These are phyloP conservation scores for Drosophila maculinotata DNA, from an alignment of 2,888 invertebrate genomes.

Conservation along the genomic window DNA sequence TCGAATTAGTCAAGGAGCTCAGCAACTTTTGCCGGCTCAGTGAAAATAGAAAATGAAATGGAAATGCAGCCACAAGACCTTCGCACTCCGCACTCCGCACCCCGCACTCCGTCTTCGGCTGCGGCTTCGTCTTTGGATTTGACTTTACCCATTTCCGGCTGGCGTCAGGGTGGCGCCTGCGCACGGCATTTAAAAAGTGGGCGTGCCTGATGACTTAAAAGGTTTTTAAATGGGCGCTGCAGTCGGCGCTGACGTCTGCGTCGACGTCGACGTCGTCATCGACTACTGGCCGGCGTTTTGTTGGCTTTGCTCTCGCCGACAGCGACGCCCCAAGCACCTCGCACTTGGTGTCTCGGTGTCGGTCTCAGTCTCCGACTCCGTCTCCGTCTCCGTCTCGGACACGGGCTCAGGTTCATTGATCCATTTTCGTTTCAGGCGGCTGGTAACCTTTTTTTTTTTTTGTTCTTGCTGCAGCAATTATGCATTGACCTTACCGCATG, in stretches of 20 bases:
- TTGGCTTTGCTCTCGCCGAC: conserved; percentile 69
- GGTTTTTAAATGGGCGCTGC: conserved; percentile 78
- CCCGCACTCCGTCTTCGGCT: not conserved
- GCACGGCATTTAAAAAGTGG: conserved; percentile 71
- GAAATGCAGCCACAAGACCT: conserved; percentile 35
- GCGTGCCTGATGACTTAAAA: conserved; percentile 82
- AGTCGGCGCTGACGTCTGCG: conserved; percentile 8
- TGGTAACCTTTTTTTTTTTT: conserved; percentile 10
- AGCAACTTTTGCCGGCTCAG: conserved; percentile 64
- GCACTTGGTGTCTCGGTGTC: not conserved
- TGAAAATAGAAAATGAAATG: conserved; percentile 26
- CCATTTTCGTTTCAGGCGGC: conserved; percentile 41
- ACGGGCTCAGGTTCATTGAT: conserved; percentile 69
- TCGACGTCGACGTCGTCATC: conserved; percentile 7
- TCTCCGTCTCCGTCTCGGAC: not conserved
- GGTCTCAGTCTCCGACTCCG: not conserved
- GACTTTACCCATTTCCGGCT: conserved; percentile 72
- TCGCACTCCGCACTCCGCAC: conserved; percentile 6
- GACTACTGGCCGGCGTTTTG: conserved; percentile 41
- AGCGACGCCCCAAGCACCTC: conserved; percentile 67
- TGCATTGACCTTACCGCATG: conserved; percentile 34
- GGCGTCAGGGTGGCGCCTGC: conserved; percentile 82
- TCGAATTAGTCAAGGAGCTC: conserved; percentile 81
- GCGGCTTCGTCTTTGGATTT: conserved; percentile 19
- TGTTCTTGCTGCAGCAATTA: conserved; percentile 35